Percentiles rank a stretch among this genome's conserved stretches.
These are phyloP conservation scores for Tridacna crocea DNA, from an alignment of 2,888 invertebrate genomes.

Conservation along the genomic window DNA sequence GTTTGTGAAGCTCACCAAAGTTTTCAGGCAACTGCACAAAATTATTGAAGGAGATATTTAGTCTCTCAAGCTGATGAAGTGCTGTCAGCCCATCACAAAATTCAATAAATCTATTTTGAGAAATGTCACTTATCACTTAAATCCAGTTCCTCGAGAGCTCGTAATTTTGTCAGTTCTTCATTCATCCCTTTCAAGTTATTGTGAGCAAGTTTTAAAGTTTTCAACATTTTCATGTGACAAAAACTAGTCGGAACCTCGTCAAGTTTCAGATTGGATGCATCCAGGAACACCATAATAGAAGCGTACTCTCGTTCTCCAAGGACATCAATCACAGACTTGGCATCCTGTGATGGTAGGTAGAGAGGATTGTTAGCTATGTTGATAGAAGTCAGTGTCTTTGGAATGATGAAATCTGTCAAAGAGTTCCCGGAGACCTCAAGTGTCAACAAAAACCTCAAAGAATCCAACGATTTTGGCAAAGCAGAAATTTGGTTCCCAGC, in stretches of 20 bases:
- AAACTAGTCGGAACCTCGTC: constrained; percentile 74
- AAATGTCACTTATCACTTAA: constrained; percentile 86
- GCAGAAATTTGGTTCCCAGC: constrained; percentile 73
- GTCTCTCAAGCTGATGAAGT: constrained; percentile 71
- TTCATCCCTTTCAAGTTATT: constrained; percentile 75
- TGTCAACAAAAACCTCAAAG: constrained; percentile 72
- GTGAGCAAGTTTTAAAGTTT: constrained; percentile 71
- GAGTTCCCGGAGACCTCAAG: constrained; percentile 77
- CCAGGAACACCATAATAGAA: constrained; percentile 71
- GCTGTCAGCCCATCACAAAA: constrained; percentile 84
- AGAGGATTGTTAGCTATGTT: constrained; percentile 77
- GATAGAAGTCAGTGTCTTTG: constrained; percentile 73
- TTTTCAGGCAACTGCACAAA: constrained; percentile 77
- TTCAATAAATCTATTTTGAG: constrained; percentile 82
- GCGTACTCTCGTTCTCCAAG: constrained; percentile 77
- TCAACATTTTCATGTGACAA: constrained; percentile 74
- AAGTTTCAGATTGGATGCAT: constrained; percentile 76
- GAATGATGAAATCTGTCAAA: constrained; percentile 75
- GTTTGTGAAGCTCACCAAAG: constrained; percentile 79
- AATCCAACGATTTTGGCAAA: constrained; percentile 77
- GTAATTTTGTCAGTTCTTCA: constrained; percentile 74
- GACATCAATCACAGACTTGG: constrained; percentile 68
- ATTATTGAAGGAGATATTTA: constrained; percentile 80
- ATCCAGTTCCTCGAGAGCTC: constrained; percentile 74
- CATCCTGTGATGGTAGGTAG: constrained; percentile 69